Conservation (phyloP, 2,113 vertebrate species). For the Mobula birostris region DNA sequence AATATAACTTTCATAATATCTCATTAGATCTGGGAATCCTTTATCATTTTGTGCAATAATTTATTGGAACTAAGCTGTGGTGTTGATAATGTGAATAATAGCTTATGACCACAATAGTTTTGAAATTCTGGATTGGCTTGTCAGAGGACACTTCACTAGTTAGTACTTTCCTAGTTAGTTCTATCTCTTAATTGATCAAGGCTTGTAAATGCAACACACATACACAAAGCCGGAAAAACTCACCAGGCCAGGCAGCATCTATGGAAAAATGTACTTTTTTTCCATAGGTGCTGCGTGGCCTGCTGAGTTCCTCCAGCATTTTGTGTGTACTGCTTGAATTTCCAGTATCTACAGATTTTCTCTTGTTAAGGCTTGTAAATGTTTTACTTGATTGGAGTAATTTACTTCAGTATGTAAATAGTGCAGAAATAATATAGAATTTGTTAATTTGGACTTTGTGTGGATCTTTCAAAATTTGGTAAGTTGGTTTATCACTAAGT, state of each 20-base stretch:
- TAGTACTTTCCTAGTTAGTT: constrained; percentile 45
- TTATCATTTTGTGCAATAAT: no score
- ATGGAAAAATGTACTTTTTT: no score
- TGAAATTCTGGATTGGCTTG: not conserved
- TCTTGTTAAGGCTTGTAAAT: constrained; percentile 30
- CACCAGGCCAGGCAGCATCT: no score
- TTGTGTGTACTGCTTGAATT: no score
- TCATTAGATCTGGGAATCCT: not conserved
- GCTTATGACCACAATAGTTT: not conserved
- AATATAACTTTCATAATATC: not conserved
- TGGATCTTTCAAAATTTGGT: not conserved
- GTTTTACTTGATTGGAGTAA: not conserved
- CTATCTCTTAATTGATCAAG: constrained; percentile 41
- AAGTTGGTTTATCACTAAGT: no score
- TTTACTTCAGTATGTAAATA: not conserved
- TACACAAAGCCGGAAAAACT: no score
- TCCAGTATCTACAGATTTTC: no score
- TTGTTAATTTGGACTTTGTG: not conserved
- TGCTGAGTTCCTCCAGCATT: no score
- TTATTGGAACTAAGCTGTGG: no score
- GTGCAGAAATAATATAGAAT: constrained; percentile 14
- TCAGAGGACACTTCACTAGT: not conserved
- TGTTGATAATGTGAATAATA: no score
- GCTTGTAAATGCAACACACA: not conserved
- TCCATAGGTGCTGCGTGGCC: no score